These are phyloP conservation scores for Pardalotus punctatus DNA, from an alignment of 2,113 vertebrate genomes.

Conservation along the genomic window DNA sequence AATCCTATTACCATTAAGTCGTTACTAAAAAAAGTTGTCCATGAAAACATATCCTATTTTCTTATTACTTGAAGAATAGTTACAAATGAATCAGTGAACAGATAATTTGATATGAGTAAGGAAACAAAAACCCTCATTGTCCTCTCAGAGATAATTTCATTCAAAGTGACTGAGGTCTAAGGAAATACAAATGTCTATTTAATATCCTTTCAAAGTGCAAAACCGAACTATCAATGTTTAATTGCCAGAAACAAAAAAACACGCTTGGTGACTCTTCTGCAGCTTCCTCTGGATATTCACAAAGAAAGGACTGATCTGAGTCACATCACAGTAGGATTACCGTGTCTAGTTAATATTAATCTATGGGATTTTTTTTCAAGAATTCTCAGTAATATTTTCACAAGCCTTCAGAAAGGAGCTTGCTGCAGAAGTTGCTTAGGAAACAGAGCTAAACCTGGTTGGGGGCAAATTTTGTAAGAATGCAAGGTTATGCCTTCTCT, in stretches of 20 bases:
- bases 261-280: not conserved
- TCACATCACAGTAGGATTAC: not conserved
- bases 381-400: not conserved
- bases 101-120: not conserved
- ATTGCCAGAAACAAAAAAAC: not conserved
- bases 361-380: not conserved
- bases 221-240: not conserved
- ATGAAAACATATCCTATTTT: not conserved
- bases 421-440: not conserved
- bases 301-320: not conserved
- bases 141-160: not conserved
- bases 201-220: not conserved
- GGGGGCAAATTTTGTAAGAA: not conserved
- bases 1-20: conserved; percentile 41
- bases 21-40: not conserved
- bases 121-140: not conserved
- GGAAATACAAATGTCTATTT: not conserved
- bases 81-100: not conserved
- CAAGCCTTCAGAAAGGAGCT: not conserved
- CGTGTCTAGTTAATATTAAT: not conserved
- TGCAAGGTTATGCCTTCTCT: not conserved
- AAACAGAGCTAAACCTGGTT: not conserved
- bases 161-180: not conserved
- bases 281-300: not conserved
- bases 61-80: not conserved